Evolutionary conservation across 2,797 vertebrate species (phyloP), one percentile per base, ranked within the genome.

Genomic region (Dromococcyx pavoninus): DNA sequence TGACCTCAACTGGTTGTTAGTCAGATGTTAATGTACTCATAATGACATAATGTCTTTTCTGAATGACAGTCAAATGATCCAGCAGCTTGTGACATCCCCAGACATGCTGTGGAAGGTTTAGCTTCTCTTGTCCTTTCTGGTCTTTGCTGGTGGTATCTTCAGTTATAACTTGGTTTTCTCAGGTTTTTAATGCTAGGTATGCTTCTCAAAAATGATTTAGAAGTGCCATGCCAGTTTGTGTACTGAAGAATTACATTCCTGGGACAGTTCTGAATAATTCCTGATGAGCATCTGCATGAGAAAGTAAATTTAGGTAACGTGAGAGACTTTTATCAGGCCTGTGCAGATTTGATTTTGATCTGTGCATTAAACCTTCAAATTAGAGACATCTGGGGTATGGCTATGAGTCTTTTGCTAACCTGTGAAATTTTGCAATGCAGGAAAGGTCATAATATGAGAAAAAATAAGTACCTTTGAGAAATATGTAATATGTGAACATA

Each of bases 1-100:
- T 91, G 73, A 18, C 9, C 11, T 30, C 32, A 35, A 1, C 32
- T 46, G 28, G 69, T 66, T 19, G 9, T 51, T 79, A 24, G 15
- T 70, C 23, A 41, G 43, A 18, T 30, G 23, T 17, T 69, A 43
- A 24, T 6, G 32, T 35, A 2, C 27, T 12, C 8, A 32, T 62
- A 22, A 17, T 5, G 27, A 41, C 1, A 1, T 39, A 21, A 32
- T 8, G 11, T 39, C 22, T 16, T 46, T 53, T 22, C 43, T 57
- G 67, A 57, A 17, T 3, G 54, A 24, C 2, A 15, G 66, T 10
- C 21, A 15, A 27, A 17, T 1, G 12, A 22, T 48, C n/a, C 62
- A 65, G 64, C 13, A 6, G 57, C 44, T 53, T 2, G 1, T 0
- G 1, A 16, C 7, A 9, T 41, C 0, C 1, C 75, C 32, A 14